Evolutionary conservation across 2,113 vertebrate genomes (phyloP).

Genomic region (Cebus imitator): DNA sequence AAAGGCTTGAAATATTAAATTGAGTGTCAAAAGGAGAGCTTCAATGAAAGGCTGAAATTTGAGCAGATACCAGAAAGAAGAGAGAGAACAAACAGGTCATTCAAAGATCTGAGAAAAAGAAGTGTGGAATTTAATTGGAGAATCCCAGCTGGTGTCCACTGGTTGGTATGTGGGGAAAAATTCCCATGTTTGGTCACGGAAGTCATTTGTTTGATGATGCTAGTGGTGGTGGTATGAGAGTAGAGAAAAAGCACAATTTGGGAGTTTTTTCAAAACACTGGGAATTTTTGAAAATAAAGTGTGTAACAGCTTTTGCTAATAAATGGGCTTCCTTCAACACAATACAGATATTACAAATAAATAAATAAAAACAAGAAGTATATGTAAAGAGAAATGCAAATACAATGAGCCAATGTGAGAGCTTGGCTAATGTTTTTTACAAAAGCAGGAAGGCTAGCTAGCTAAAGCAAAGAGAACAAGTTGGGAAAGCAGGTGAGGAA

Average conservation of each 20-base stretch:
- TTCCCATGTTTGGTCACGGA: too few species aligned
- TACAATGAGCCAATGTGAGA: not conserved
- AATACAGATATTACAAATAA: too few species aligned
- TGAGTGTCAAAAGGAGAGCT: not conserved
- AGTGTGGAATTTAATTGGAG: not conserved
- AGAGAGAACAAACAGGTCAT: not conserved
- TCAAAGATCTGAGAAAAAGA: not conserved
- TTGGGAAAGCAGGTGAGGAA: not conserved
- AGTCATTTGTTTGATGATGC: too few species aligned
- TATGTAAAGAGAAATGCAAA: not conserved
- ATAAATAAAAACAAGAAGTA: not conserved
- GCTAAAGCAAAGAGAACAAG: not conserved
- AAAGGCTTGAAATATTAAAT: not conserved
- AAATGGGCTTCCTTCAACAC: not conserved
- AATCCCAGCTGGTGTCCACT: too few species aligned
- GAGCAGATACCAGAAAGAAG: not conserved
- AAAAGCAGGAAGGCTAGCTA: not conserved
- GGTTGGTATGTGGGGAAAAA: too few species aligned
- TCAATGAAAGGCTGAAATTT: not conserved
- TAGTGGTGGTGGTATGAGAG: too few species aligned
- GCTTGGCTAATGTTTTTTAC: not conserved
- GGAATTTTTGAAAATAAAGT: conserved; percentile 12
- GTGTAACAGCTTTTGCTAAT: conserved; percentile 4
- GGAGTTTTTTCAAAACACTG: too few species aligned
- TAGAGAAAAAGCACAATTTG: too few species aligned